A percentile compares a stretch with the other conserved stretches of the same genome.
These are phyloP conservation scores for Dasyornis broadbenti DNA, from an alignment of 2,113 vertebrate genomes.

Conservation along the genomic window DNA sequence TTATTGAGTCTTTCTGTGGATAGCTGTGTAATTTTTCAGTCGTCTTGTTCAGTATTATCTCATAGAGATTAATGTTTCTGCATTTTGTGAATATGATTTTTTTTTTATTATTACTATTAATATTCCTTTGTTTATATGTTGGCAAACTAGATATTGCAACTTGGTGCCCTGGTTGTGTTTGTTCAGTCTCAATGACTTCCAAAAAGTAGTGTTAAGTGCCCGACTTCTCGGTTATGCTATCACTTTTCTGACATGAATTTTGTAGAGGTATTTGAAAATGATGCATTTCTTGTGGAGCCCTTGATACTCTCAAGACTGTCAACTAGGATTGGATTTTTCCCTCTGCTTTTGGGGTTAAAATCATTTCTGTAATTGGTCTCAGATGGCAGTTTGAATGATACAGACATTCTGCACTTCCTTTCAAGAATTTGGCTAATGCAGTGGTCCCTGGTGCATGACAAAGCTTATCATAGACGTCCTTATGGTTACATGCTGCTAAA, in stretches of 20 bases:
- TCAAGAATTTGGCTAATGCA: conserved; percentile 36
- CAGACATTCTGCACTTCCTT: conserved; percentile 7
- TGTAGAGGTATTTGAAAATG: background rate
- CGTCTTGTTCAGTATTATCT: background rate
- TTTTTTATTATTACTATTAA: background rate
- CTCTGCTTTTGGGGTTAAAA: conserved; percentile 22
- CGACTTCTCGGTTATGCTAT: background rate
- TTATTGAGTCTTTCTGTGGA: background rate
- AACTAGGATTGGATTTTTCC: background rate
- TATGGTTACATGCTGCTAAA: conserved; percentile 33
- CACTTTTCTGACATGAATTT: background rate
- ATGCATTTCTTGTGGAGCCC: background rate
- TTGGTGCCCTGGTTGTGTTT: background rate
- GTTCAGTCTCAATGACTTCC: background rate
- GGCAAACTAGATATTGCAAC: background rate
- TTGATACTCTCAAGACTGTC: background rate
- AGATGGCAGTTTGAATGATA: conserved; percentile 22
- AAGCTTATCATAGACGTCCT: background rate
- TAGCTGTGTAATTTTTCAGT: background rate
- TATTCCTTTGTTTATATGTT: background rate
- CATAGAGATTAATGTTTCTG: background rate
- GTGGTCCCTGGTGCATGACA: conserved; percentile 40
- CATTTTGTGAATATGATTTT: background rate
- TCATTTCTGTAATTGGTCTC: conserved; percentile 50
- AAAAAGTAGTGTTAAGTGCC: background rate